phyloP scores from a whole-genome alignment of 2,888 invertebrate genomes.

The Lissonota sp. region DNA sequence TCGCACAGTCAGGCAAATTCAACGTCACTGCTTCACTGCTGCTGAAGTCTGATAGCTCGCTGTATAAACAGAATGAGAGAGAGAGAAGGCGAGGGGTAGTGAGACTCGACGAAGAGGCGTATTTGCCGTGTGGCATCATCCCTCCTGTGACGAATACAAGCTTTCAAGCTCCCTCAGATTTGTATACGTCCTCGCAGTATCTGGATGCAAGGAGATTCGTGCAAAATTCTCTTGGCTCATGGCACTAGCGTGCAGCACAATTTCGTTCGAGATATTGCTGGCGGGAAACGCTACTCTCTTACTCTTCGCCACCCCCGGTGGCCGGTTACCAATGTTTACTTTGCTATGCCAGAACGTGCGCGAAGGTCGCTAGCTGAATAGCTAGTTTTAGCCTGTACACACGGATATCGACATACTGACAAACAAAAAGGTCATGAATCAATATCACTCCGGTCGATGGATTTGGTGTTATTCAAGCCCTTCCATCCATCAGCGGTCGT shows the following conservation, averaged over 20 bases:
- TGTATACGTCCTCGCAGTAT: conserved; percentile 26
- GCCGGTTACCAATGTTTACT: conserved; percentile 72
- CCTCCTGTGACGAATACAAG: conserved; percentile 28
- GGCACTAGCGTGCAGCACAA: conserved; percentile 70
- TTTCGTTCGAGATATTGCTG: conserved; percentile 77
- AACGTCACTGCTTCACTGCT: conserved; percentile 33
- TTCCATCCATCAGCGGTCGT: too few species aligned
- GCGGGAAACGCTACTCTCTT: conserved; percentile 71
- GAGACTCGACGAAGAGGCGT: conserved; percentile 30
- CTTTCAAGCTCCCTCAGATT: conserved; percentile 7
- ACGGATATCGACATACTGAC: too few species aligned
- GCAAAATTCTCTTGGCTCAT: conserved; percentile 24
- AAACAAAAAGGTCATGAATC: too few species aligned
- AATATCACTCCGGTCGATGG: too few species aligned
- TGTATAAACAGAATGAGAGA: conserved; percentile 74
- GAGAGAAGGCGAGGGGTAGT: conserved; percentile 24
- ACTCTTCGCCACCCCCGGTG: conserved; percentile 67
- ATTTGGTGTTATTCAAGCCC: too few species aligned
- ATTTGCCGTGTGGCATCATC: conserved; percentile 57
- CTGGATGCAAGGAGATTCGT: conserved; percentile 30
- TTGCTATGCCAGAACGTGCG: not conserved
- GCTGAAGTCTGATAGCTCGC: conserved; percentile 77
- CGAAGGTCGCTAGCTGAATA: too few species aligned
- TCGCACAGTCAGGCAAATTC: conserved; percentile 29
- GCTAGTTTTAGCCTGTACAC: too few species aligned